phyloP scores from a whole-genome alignment of 2,797 vertebrate species.

The Pseudochirops corinnae region DNA sequence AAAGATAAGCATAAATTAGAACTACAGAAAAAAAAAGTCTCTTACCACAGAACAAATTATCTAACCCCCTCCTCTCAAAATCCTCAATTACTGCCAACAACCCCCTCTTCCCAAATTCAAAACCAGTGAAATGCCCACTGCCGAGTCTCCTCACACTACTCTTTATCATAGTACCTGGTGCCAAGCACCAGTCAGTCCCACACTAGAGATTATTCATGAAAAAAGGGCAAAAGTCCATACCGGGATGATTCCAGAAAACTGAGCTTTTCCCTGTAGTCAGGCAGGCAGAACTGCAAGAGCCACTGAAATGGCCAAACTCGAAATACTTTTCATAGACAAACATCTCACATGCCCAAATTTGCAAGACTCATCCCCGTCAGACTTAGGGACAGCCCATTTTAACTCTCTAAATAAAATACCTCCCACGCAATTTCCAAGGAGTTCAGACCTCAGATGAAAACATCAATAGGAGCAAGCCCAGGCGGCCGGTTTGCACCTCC shows the following conservation, averaged over 20 bases:
- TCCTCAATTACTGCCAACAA: not conserved
- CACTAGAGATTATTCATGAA: not conserved
- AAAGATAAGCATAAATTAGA: not conserved
- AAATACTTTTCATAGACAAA: not conserved
- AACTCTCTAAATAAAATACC: not conserved
- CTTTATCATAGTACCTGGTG: not conserved
- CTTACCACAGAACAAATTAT: conserved; percentile 1
- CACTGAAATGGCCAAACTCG: not conserved
- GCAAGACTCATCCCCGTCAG: not conserved
- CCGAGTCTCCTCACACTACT: not conserved
- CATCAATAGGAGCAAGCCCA: no score
- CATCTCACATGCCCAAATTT: not conserved
- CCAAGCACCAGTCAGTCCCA: conserved; percentile 8
- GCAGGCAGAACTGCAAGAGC: conserved; percentile 42
- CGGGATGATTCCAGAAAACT: conserved; percentile 60
- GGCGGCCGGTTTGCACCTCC: not conserved
- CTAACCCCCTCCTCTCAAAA: conserved; percentile 20
- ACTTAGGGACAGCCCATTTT: not conserved
- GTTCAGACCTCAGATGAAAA: not conserved
- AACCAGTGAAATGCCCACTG: not conserved
- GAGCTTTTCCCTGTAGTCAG: conserved; percentile 1
- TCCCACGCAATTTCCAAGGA: not conserved
- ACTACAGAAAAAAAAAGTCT: not conserved
- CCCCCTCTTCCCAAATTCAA: conserved; percentile 8
- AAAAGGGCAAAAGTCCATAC: conserved; percentile 35